Conservation (phyloP, 2,113 vertebrate species). For the Gopherus flavomarginatus region DNA sequence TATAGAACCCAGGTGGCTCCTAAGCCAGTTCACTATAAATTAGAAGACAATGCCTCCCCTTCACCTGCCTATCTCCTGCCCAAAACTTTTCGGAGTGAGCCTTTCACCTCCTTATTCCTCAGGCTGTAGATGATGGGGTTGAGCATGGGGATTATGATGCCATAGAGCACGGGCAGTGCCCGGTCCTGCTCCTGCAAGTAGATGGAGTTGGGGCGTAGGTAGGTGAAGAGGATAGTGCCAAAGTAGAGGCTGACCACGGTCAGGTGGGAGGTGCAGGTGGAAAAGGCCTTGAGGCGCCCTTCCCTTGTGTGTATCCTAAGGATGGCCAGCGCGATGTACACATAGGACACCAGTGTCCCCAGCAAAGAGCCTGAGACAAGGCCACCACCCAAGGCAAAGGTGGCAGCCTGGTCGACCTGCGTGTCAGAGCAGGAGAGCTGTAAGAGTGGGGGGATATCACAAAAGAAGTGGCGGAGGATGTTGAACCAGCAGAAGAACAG, state of each 20-base stretch:
- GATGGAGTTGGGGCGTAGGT: constrained; percentile 44
- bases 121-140: constrained; percentile 63
- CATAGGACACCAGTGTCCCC: constrained; percentile 40
- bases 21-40: neutral
- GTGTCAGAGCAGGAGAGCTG: constrained; percentile 40
- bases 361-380: constrained; percentile 23
- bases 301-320: constrained; percentile 24
- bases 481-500: constrained; percentile 34
- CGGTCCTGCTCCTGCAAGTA: constrained; percentile 56
- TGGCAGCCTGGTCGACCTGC: neutral
- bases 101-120: constrained; percentile 58
- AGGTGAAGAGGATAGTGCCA: constrained; percentile 49
- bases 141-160: constrained; percentile 63
- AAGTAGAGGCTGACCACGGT: constrained; percentile 60
- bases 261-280: constrained; percentile 56
- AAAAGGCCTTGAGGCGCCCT: constrained; percentile 58
- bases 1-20: neutral
- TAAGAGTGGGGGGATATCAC: constrained; percentile 53
- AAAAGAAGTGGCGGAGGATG: constrained; percentile 59
- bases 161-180: constrained; percentile 59
- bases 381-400: constrained; percentile 8
- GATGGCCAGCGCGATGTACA: constrained; percentile 49
- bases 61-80: neutral
- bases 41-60: neutral
- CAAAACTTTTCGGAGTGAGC: constrained; percentile 22